Evolutionary conservation across 2,888 invertebrate species (phyloP).

Genomic region (Cheilosia grossa): DNA sequence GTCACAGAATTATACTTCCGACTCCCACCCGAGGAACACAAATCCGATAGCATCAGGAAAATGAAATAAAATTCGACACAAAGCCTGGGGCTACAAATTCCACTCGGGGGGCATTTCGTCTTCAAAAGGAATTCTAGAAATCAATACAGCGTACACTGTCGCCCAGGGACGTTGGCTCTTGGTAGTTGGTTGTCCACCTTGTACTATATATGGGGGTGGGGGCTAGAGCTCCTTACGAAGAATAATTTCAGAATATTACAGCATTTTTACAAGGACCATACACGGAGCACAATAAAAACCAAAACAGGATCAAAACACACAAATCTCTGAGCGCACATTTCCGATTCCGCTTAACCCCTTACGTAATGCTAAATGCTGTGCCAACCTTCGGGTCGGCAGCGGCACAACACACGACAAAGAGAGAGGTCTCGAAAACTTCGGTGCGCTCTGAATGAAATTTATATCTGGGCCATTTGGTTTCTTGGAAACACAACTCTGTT

Average conservation of each 20-base stretch:
- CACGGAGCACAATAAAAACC: slow-evolving; percentile 58
- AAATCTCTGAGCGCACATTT: slow-evolving; percentile 73
- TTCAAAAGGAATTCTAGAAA: slow-evolving; percentile 70
- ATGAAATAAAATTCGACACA: slow-evolving; percentile 49
- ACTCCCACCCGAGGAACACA: slow-evolving; percentile 13
- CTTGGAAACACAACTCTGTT: slow-evolving; percentile 64
- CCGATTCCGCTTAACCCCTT: slow-evolving; percentile 73
- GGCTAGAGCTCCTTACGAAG: slow-evolving; percentile 21
- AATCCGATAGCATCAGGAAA: slow-evolving; percentile 51
- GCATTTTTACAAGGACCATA: slow-evolving; percentile 61
- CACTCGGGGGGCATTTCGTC: slow-evolving; percentile 46
- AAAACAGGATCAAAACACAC: slow-evolving; percentile 74
- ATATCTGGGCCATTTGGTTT: slow-evolving; percentile 74
- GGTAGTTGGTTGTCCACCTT: slow-evolving; percentile 43
- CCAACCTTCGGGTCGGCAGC: slow-evolving; percentile 54
- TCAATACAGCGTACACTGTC: slow-evolving; percentile 54
- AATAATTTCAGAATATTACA: slow-evolving; percentile 70
- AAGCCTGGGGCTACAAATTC: slow-evolving; percentile 58
- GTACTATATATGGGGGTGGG: background rate
- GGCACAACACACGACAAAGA: slow-evolving; percentile 5
- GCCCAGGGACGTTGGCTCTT: background rate
- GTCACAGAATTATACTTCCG: slow-evolving; percentile 55
- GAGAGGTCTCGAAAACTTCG: slow-evolving; percentile 38
- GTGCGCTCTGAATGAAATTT: slow-evolving; percentile 62
- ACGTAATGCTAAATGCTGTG: slow-evolving; percentile 71